Base-by-base conservation (phyloP, 1,140 invertebrate genomes). In the Tribolium castaneum region DNA sequence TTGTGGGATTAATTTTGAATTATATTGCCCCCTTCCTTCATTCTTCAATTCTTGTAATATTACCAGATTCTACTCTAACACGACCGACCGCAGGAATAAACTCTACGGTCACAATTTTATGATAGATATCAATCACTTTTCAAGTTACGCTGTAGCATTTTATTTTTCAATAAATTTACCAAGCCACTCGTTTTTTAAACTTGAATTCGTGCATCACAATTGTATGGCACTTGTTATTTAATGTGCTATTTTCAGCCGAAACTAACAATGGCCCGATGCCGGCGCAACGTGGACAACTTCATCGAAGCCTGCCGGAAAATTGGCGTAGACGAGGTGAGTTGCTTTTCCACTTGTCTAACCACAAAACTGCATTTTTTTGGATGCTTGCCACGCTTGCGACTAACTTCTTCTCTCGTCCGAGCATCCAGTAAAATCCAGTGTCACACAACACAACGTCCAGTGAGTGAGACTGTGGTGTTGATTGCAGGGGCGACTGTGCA, bases 201-300 rank as follows among this genome's bases (percentile, higher is more conserved):
- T 45, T 45, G 9, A 45, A 45, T 45, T 39, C 9, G 9, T 39
- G 34, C 34, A 1, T 7, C 1, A 52, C 0, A 6, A 74, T 19
- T 14, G 7, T 5, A 30, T 0, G 34, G 6, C 3, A 14, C 14
- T 7, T 70, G 25, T 50, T 30, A 1, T 30, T 30, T 30, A 19
- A n/a, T 77, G 10, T 72, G 30, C 5, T n/a, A 35, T 83, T 90
- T 90, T 56, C 87, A 98, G 96, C 96, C 97, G 54, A 97, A 98
- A 87, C 87, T 98, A 76, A 96, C 96, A 14, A 94, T 97, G 92
- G 95, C 97, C 6, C 92, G 97, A 84, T 98, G 96, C 89, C 90
- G 96, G 83, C 90, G 95, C 84, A 98, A 98, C 88, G 96, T 98
- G 10, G 97, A 98, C 85, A 98, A 98, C 88, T 98, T 98, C 85